Conservation (phyloP, 2,888 invertebrate genomes). For the Drosophila greeni region DNA sequence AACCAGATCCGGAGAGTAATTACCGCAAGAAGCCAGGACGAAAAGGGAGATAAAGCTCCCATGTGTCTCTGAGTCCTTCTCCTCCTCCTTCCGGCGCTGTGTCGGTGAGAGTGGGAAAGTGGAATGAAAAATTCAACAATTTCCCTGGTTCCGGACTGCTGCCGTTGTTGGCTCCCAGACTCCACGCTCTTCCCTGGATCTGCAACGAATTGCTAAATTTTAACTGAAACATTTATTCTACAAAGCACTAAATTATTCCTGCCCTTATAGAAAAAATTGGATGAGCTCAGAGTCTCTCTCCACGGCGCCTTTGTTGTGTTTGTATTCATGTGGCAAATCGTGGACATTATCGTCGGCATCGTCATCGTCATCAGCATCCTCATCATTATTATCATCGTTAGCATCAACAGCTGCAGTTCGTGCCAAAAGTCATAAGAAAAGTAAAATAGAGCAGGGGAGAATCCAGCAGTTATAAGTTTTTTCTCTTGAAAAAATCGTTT, state of each 20-base stretch:
- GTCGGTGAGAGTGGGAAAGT: conserved; percentile 32
- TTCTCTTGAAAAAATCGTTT: too few relatives aligned
- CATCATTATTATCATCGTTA: conserved; percentile 36
- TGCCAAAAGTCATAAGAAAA: conserved; percentile 60
- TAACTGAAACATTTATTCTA: conserved; percentile 70
- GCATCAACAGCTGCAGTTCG: conserved; percentile 48
- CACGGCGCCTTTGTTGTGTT: conserved; percentile 21
- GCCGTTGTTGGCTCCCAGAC: conserved; percentile 19
- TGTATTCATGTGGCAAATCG: conserved; percentile 65
- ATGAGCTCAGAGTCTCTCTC: conserved; percentile 18
- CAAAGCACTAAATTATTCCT: conserved; percentile 70
- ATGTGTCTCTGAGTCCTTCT: conserved; percentile 18
- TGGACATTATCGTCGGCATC: conserved; percentile 56
- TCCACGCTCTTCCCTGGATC: background rate
- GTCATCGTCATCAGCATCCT: conserved; percentile 9
- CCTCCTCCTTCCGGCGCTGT: conserved; percentile 9
- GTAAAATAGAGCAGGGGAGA: background rate
- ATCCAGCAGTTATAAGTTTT: conserved; percentile 15
- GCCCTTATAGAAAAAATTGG: conserved; percentile 40
- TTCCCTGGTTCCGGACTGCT: conserved; percentile 48
- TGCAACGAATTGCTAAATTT: conserved; percentile 68
- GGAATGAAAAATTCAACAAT: conserved; percentile 74
- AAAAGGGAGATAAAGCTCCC: conserved; percentile 19
- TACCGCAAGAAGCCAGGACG: conserved; percentile 50
- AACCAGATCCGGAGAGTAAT: conserved; percentile 61